phyloP scores from a whole-genome alignment of 2,797 vertebrate species.

The Cheirogaleus major region DNA sequence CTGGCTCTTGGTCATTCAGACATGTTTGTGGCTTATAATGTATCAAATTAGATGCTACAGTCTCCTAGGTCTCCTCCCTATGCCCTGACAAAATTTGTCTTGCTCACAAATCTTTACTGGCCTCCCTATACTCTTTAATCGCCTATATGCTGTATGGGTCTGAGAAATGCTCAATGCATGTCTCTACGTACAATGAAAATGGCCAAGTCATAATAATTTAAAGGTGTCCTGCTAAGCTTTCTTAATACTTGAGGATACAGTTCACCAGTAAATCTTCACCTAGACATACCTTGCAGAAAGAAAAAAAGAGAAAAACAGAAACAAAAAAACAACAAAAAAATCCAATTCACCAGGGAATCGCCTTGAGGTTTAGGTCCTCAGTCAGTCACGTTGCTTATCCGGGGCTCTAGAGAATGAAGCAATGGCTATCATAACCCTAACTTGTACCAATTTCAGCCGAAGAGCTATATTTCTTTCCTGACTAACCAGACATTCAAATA shows the following conservation, averaged over 20 bases:
- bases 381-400: background rate
- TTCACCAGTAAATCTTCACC: background rate
- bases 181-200: background rate
- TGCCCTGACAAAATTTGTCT: conserved; percentile 40
- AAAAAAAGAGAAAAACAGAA: no score
- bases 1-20: conserved; percentile 64
- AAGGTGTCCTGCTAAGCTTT: background rate
- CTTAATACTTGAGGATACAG: background rate
- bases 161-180: background rate
- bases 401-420: background rate
- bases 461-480: background rate
- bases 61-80: conserved; percentile 12
- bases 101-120: conserved; percentile 12
- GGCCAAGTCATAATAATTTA: background rate
- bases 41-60: conserved; percentile 61
- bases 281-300: no score
- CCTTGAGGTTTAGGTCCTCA: background rate
- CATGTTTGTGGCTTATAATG: conserved; percentile 72
- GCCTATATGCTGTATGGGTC: background rate
- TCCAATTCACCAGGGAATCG: background rate
- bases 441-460: background rate
- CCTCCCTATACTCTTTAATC: background rate
- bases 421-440: background rate
- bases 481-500: background rate
- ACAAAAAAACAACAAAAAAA: no score